phyloP scores from a whole-genome alignment of 2,113 vertebrate species.

The Psilopogon haemacephalus region DNA sequence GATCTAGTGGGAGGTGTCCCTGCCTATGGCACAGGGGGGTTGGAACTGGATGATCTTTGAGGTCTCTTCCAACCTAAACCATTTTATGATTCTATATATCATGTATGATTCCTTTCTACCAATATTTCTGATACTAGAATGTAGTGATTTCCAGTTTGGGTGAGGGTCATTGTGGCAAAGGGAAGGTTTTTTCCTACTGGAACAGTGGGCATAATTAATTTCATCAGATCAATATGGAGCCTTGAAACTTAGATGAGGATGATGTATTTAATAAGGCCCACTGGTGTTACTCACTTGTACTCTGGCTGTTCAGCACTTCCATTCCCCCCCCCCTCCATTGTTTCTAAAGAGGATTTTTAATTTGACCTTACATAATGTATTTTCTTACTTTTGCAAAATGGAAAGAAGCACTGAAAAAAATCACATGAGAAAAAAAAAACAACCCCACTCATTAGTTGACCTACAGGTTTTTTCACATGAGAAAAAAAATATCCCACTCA shows the following conservation, averaged over 20 bases:
- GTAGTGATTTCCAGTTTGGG: not conserved
- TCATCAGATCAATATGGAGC: not conserved
- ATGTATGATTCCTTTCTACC: not conserved
- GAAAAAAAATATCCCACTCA: not conserved
- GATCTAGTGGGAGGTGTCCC: no score
- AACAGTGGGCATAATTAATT: not conserved
- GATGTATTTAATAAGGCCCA: conserved; percentile 3
- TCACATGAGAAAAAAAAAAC: not conserved
- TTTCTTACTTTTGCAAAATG: not conserved
- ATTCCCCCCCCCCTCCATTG: not conserved
- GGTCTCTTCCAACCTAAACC: no score
- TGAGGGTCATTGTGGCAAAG: not conserved
- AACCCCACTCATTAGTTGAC: not conserved
- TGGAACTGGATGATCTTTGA: no score
- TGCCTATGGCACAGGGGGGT: no score
- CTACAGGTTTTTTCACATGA: not conserved
- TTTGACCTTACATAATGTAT: not conserved
- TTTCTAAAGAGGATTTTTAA: not conserved
- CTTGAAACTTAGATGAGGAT: not conserved
- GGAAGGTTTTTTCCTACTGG: not conserved
- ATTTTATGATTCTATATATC: no score
- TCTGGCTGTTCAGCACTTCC: not conserved
- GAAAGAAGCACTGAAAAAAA: conserved; percentile 11
- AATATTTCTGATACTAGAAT: not conserved
- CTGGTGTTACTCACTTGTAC: not conserved